phyloP scores from a whole-genome alignment of 2,797 vertebrate species.

The Sebastes itinus region DNA sequence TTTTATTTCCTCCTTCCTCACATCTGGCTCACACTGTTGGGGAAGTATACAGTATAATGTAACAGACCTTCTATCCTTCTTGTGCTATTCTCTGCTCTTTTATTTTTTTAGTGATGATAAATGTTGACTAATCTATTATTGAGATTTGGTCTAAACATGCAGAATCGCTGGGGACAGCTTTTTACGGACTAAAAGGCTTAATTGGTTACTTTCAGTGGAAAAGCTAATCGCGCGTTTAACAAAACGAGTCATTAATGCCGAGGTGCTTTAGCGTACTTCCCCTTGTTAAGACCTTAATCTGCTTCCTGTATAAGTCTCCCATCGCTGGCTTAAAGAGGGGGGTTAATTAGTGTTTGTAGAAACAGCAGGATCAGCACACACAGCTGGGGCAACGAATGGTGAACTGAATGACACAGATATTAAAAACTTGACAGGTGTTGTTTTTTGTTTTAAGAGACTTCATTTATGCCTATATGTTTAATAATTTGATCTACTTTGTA shows the following conservation, averaged over 20 bases:
- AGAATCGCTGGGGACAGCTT: conserved; percentile 3
- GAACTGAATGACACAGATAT: conserved; percentile 16
- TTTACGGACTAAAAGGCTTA: conserved; percentile 32
- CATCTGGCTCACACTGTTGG: too few species aligned
- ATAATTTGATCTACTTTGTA: neutral
- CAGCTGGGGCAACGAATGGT: conserved; percentile 34
- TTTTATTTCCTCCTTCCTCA: neutral
- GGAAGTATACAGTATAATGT: neutral
- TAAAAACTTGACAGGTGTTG: neutral
- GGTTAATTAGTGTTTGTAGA: conserved; percentile 72
- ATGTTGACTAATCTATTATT: neutral
- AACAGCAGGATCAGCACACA: conserved; percentile 60
- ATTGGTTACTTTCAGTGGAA: conserved; percentile 59
- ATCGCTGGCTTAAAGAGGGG: conserved; percentile 58
- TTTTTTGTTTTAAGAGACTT: neutral
- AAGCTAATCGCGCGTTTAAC: conserved; percentile 63
- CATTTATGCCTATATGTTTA: neutral
- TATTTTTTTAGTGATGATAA: neutral
- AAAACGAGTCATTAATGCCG: conserved; percentile 60
- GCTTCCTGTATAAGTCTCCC: conserved; percentile 63
- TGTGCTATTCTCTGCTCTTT: neutral
- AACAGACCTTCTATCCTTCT: neutral
- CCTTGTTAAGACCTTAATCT: conserved; percentile 79
- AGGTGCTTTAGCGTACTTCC: conserved; percentile 60
- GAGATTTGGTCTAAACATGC: neutral